Evolutionary conservation across 2,797 vertebrate species (phyloP).

Genomic region (Enteromius argenteus): DNA sequence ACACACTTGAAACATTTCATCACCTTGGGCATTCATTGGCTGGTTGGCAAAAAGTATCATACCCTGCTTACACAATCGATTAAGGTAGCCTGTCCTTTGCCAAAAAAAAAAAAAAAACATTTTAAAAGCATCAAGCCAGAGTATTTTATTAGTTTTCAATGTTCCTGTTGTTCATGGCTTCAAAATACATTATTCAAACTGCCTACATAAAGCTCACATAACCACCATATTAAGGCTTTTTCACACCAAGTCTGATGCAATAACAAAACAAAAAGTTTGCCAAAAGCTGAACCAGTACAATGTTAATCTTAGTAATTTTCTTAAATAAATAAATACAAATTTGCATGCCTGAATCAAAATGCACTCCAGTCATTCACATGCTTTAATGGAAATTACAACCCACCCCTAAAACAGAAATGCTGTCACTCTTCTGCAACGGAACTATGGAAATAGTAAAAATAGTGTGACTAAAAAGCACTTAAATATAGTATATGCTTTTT

Average conservation of each 20-base stretch:
- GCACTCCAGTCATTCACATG: slow-evolving; percentile 10
- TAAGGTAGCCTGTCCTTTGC: neutral
- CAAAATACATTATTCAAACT: neutral
- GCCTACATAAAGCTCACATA: neutral
- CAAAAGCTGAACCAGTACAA: neutral
- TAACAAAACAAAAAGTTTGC: neutral
- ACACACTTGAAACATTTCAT: neutral
- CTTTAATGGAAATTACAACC: slow-evolving; percentile 20
- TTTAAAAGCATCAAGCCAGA: neutral
- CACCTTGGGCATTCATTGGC: neutral
- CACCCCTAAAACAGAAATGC: slow-evolving; percentile 19
- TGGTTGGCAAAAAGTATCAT: neutral
- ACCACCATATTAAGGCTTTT: neutral
- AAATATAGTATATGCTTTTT: neutral
- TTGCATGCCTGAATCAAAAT: slow-evolving; percentile 12
- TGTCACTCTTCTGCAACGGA: slow-evolving; percentile 12
- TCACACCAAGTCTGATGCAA: slow-evolving; percentile 5
- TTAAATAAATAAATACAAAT: neutral
- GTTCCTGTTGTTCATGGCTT: neutral
- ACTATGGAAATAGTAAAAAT: slow-evolving; percentile 24
- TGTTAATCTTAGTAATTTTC: neutral
- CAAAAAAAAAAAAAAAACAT: neutral
- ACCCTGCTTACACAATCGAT: neutral
- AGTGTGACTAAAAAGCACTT: neutral
- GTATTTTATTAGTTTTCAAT: neutral